Base-by-base conservation (phyloP, 2,888 invertebrate genomes). In the Drosophila multiciliata region DNA sequence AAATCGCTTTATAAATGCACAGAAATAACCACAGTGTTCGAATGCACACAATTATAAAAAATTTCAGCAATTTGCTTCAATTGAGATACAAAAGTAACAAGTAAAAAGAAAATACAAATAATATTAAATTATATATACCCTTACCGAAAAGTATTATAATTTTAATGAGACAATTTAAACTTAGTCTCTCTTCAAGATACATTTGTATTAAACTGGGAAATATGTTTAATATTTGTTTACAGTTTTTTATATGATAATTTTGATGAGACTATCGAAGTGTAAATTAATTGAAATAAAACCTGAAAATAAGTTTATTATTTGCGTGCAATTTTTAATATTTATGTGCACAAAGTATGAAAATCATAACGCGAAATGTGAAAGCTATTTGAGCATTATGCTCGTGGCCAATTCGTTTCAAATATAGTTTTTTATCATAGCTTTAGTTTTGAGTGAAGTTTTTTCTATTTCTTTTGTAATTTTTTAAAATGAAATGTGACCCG, bases 401-500 rank as follows among this genome's bases (percentile, higher is more conserved):
- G 1, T 40, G 40, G n/a, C 40, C 4, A 40, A 40, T 40, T 40
- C 40, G n/a, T n/a, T 40, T n/a, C n/a, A 23, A 23, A 23, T 12
- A 36, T 17, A 29, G 11, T 50, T 26, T 26, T 33, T 20, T 20
- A 7, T 8, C 15, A 9, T 23, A 15, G 17, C 17, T 17, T n/a
- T 17, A 26, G 26, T 54, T 54, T 68, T 12, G 15, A 1, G 29
- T 35, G 33, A 15, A 23, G 1, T 11, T 49, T 29, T 2, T 29
- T 15, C 50, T 5, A n/a, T 23, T 62, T 40, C 20, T 48, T 20
- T 64, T 42, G 3, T 29, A 6, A 38, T 36, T 60, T 60, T 45
- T 33, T 17, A 38, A 59, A 59, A 38, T 71, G 60, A 71, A 78
- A 62, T 78, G 55, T 49, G 76, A 80, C 77, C 77, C 77, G 66